Conservation (phyloP, 2,888 invertebrate species). For the Heteromurus nitidus region DNA sequence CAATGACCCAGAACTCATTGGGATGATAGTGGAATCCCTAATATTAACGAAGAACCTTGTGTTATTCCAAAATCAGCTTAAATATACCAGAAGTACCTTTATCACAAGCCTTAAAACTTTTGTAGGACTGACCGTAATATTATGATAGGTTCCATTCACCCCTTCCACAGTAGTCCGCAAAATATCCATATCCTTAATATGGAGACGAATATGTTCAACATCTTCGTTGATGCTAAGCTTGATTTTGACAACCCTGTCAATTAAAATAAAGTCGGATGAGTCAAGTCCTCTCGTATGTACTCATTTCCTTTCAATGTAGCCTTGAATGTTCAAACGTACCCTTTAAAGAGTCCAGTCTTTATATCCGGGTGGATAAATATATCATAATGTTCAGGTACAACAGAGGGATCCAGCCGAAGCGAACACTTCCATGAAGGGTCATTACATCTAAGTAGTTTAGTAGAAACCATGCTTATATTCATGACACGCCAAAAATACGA, state of each 20-base stretch:
- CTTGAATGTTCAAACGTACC: constrained; percentile 75
- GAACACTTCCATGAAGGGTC: constrained; percentile 73
- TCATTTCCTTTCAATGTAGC: no score
- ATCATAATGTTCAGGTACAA: constrained; percentile 82
- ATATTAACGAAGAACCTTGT: constrained; percentile 20
- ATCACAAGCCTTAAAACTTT: no score
- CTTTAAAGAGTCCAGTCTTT: constrained; percentile 78
- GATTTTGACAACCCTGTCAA: constrained; percentile 66
- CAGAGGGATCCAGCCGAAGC: constrained; percentile 79
- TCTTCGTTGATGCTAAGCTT: constrained; percentile 74
- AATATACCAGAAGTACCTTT: no score
- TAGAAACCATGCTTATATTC: background rate
- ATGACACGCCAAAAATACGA: background rate
- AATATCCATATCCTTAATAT: constrained; percentile 75
- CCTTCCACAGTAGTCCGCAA: constrained; percentile 73
- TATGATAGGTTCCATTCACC: constrained; percentile 13
- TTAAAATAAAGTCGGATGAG: background rate
- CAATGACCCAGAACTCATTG: constrained; percentile 77
- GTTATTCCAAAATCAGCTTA: no score
- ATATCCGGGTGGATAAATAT: constrained; percentile 82
- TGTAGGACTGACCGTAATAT: constrained; percentile 46
- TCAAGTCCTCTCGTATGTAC: background rate
- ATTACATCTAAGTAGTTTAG: constrained; percentile 81
- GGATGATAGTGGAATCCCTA: constrained; percentile 75
- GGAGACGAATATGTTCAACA: constrained; percentile 75